phyloP scores from a whole-genome alignment of 2,888 invertebrate species.

The Apotomis turbidana region DNA sequence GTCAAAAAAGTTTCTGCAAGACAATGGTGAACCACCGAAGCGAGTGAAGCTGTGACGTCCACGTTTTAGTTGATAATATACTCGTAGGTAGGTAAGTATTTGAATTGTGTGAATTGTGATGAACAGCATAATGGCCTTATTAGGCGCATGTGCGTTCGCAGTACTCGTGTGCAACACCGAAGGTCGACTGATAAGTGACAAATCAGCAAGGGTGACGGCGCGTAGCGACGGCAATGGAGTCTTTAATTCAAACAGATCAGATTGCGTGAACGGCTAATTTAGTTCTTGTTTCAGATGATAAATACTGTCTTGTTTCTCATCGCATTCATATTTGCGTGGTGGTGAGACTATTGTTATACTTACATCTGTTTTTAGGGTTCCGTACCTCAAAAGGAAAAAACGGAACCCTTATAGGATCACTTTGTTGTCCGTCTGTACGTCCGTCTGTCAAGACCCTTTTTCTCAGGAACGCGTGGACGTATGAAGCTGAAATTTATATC shows the following conservation, averaged over 20 bases:
- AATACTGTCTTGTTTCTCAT: slow-evolving; percentile 17
- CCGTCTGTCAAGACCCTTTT: too few species aligned
- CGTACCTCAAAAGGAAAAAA: too few species aligned
- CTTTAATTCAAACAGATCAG: slow-evolving; percentile 41
- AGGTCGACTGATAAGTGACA: slow-evolving; percentile 35
- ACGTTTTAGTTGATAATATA: too few species aligned
- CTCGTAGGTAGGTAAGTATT: neutral
- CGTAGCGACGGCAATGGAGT: slow-evolving; percentile 32
- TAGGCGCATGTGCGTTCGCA: slow-evolving; percentile 7
- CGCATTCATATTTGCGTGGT: neutral
- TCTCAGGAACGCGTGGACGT: too few species aligned
- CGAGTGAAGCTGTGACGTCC: too few species aligned
- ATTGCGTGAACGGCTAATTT: slow-evolving; percentile 46
- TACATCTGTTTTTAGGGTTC: too few species aligned
- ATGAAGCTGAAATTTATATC: too few species aligned
- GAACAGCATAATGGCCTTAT: slow-evolving; percentile 10
- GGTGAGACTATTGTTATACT: neutral
- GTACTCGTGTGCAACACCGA: neutral
- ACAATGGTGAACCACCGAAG: too few species aligned
- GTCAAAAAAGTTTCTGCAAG: too few species aligned
- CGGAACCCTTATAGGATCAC: too few species aligned
- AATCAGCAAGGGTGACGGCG: slow-evolving; percentile 30
- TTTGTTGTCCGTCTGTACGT: too few species aligned
- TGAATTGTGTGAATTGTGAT: slow-evolving; percentile 3
- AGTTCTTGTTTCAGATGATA: slow-evolving; percentile 39